phyloP scores from a whole-genome alignment of 2,888 invertebrate species.

The Macrosoma leucophasiata region DNA sequence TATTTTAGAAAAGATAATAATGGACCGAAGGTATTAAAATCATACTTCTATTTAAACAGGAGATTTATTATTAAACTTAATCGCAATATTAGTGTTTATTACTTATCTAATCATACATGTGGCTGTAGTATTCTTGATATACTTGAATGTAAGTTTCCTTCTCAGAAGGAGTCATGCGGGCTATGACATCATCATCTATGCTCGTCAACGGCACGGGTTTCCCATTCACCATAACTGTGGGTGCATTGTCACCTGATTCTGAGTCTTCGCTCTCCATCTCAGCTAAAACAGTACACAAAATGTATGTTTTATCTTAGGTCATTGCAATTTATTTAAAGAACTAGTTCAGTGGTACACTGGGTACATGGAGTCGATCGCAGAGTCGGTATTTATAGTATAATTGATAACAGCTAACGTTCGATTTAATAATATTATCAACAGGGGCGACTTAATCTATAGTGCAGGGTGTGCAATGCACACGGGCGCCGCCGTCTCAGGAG shows the following conservation, averaged over 20 bases:
- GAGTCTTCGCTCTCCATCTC: slow-evolving; percentile 85
- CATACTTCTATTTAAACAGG: slow-evolving; percentile 4
- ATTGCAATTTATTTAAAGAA: no score
- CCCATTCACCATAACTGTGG: slow-evolving; percentile 88
- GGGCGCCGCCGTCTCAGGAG: no score
- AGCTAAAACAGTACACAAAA: slow-evolving; percentile 52
- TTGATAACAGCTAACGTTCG: no score
- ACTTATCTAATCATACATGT: slow-evolving; percentile 82
- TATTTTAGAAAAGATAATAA: background rate
- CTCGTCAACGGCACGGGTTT: slow-evolving; percentile 87
- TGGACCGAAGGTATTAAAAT: background rate
- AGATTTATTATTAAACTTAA: slow-evolving; percentile 10
- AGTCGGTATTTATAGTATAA: no score
- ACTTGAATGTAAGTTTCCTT: slow-evolving; percentile 96
- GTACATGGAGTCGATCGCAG: no score
- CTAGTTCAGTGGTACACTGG: no score
- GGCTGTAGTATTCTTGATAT: slow-evolving; percentile 94
- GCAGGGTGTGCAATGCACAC: no score
- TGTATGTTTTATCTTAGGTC: no score
- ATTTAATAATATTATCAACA: no score
- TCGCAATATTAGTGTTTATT: background rate
- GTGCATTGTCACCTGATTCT: slow-evolving; percentile 85
- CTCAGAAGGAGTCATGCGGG: slow-evolving; percentile 92
- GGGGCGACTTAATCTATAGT: no score
- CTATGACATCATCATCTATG: slow-evolving; percentile 90